Base-by-base conservation (phyloP, 2,888 invertebrate genomes). In the Rotaria macrura region DNA sequence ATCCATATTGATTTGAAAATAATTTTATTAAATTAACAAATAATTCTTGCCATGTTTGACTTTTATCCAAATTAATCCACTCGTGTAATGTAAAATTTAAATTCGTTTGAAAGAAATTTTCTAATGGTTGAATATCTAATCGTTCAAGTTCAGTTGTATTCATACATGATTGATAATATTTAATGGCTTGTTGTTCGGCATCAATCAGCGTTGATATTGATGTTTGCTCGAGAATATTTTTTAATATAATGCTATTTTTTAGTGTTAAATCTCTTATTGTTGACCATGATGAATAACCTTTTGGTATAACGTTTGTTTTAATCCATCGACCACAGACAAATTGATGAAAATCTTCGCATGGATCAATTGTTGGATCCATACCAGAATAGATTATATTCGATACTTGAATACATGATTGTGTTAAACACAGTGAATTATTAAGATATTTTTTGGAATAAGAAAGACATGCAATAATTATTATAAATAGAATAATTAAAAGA, bases 241-340 rank as follows among this genome's bases (percentile, higher is more conserved):
- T 95, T 88, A 97, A 94, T 47, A 95, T 94, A 84, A 96, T 92
- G 91, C 96, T 96, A 91, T 97, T 97, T 90, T 95, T 94, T 90
- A 96, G 94, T 90, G 95, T 95, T 85, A 97, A 93, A 90, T 96
- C 96, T 87, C 94, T 94, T 90, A 97, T 97, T 38, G 95, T 96
- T n/a, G 96, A 96, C 97, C 97, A 97, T 85, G 94, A 94, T 65
- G 95, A 94, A 90, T 96, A 96, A 0, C 96, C 96, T 89, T 96
- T 95, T 0, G 97, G 97, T 87, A 97, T 95, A 0, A 97, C 96
- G 91, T 97, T 96, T 88, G 94, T 94, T 89, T 93, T 93, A 85
- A 96, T 93, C 96, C 96, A 97, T 0, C 95, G 95, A 14, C 95
- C 95, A 89, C 94, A 95, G 89, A 17, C 88, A 89, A 34, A 90